A percentile compares a stretch with the other conserved stretches of the same genome.
These are phyloP conservation scores for Thelaira solivaga DNA, from an alignment of 2,888 invertebrate genomes.

Conservation along the genomic window DNA sequence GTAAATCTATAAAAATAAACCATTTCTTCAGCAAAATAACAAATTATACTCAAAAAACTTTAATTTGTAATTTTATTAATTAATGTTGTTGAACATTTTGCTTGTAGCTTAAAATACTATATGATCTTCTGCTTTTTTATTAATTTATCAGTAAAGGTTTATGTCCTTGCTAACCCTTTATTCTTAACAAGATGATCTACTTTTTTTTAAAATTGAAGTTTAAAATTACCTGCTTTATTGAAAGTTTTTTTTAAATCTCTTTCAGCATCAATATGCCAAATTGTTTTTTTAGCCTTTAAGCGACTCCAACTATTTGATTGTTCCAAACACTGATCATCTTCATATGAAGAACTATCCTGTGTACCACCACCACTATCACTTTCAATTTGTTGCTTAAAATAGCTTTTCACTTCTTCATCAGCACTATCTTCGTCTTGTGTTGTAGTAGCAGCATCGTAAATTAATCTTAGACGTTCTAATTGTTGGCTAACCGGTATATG, in stretches of 20 bases:
- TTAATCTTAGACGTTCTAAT: slow-evolving; percentile 72
- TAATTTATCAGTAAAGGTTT: neutral
- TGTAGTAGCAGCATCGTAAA: slow-evolving; percentile 74
- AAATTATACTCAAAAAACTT: too few species aligned
- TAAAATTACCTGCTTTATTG: slow-evolving; percentile 69
- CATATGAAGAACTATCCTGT: slow-evolving; percentile 71
- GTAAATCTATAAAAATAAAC: too few species aligned
- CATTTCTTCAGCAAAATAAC: too few species aligned
- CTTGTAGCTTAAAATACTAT: too few species aligned
- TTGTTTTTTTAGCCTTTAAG: slow-evolving; percentile 78
- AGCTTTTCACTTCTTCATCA: slow-evolving; percentile 81
- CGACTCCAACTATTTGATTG: slow-evolving; percentile 80
- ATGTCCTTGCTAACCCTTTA: neutral
- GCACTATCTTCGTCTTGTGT: slow-evolving; percentile 79
- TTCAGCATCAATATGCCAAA: slow-evolving; percentile 70
- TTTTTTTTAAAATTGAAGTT: neutral
- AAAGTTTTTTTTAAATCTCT: slow-evolving; percentile 39
- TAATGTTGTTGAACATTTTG: too few species aligned
- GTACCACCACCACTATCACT: slow-evolving; percentile 74
- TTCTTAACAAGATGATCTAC: slow-evolving; percentile 60
- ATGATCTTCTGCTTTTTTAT: neutral
- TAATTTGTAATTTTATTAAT: too few species aligned
- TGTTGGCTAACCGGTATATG: slow-evolving; percentile 74
- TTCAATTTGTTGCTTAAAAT: slow-evolving; percentile 76
- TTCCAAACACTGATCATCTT: slow-evolving; percentile 68